Percentiles rank a stretch among this genome's conserved stretches.
Evolutionary conservation across 2,888 invertebrate species (phyloP).

Genomic region (Melanostoma scalare): DNA sequence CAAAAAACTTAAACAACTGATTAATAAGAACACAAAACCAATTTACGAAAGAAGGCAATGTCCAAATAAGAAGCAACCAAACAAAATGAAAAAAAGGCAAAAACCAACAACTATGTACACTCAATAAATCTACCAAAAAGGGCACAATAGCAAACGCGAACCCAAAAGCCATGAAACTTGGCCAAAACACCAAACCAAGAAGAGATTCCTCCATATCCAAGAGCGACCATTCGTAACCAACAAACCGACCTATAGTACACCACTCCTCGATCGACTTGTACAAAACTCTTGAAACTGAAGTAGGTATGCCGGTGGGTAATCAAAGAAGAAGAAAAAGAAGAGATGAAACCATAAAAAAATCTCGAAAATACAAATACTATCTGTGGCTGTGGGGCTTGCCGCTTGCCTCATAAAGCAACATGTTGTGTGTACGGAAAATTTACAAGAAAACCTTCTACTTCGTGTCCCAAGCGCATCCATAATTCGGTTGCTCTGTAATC

Average conservation of each 20-base stretch:
- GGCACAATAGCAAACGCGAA: slow-evolving; percentile 35
- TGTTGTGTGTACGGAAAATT: slow-evolving; percentile 27
- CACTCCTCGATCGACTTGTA: background rate
- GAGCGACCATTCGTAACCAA: slow-evolving; percentile 1
- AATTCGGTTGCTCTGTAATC: slow-evolving; percentile 56
- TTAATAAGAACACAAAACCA: slow-evolving; percentile 59
- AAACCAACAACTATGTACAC: slow-evolving; percentile 24
- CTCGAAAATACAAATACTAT: slow-evolving; percentile 42
- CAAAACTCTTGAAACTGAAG: slow-evolving; percentile 27
- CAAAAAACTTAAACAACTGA: slow-evolving; percentile 47
- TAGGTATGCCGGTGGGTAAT: slow-evolving; percentile 16
- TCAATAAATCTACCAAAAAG: slow-evolving; percentile 50
- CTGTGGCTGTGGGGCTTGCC: background rate
- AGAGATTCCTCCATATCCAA: slow-evolving; percentile 10
- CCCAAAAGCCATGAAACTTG: background rate
- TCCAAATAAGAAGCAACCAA: slow-evolving; percentile 42
- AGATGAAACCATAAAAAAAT: slow-evolving; percentile 44
- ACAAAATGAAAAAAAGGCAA: background rate
- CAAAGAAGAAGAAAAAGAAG: slow-evolving; percentile 26
- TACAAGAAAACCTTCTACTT: background rate
- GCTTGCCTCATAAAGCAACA: slow-evolving; percentile 13
- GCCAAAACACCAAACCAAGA: slow-evolving; percentile 11
- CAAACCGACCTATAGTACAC: background rate
- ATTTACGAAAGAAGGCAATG: slow-evolving; percentile 57
- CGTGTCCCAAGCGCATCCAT: slow-evolving; percentile 11